Percentiles rank a stretch among this genome's conserved stretches.
phyloP scores from a whole-genome alignment of 2,797 vertebrate genomes.

The Trachops cirrhosus region DNA sequence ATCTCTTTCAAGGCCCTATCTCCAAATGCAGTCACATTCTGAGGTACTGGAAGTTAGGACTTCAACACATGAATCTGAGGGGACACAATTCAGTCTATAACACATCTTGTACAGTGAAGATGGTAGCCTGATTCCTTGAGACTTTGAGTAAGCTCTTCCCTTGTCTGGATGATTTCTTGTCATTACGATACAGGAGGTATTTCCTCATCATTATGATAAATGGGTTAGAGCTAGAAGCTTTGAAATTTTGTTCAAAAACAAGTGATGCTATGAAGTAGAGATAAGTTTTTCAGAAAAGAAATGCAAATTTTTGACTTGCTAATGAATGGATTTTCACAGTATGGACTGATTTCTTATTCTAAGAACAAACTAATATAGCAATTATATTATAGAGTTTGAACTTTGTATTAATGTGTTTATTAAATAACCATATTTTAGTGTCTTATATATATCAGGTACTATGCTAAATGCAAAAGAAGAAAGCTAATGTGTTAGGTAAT shows the following conservation, averaged over 20 bases:
- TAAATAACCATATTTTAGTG: not conserved
- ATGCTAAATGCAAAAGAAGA: not conserved
- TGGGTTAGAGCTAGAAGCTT: not conserved
- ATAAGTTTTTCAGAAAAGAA: slow-evolving; percentile 9
- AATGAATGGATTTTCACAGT: not conserved
- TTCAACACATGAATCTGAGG: not conserved
- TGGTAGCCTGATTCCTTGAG: not conserved
- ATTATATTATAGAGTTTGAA: slow-evolving; percentile 20
- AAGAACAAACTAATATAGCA: not conserved
- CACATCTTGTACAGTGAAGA: not conserved
- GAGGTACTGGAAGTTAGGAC: not conserved
- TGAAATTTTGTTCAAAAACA: not conserved
- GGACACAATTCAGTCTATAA: not conserved
- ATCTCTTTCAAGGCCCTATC: not conserved
- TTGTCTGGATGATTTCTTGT: not conserved
- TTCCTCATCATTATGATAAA: not conserved
- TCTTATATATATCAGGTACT: not conserved
- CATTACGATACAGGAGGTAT: not conserved
- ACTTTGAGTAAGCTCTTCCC: not conserved
- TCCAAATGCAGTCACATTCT: not conserved
- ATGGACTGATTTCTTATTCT: not conserved
- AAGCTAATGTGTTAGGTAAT: not conserved
- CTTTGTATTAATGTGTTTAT: slow-evolving; percentile 9
- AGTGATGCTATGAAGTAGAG: not conserved
- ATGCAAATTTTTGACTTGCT: not conserved